Evolutionary conservation across 2,888 invertebrate genomes (phyloP).

Genomic region (Yponomeuta plumbellus): DNA sequence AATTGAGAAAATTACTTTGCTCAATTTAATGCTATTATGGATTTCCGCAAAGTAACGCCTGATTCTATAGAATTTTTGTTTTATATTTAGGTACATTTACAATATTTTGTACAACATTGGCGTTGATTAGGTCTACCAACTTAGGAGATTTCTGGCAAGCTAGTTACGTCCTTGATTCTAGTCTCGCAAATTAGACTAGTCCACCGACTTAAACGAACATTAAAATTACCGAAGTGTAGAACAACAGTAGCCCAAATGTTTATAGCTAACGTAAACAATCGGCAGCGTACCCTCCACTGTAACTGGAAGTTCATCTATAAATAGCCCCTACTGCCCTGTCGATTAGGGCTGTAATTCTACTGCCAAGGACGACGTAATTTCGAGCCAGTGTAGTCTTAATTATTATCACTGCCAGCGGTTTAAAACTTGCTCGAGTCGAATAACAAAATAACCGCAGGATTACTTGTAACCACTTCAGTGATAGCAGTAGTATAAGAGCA

Average conservation of each 20-base stretch:
- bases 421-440: neutral
- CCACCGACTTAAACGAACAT: neutral
- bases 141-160: no score
- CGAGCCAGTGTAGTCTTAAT: neutral
- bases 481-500: neutral
- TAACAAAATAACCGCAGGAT: neutral
- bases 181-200: neutral
- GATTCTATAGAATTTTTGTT: no score
- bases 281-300: neutral
- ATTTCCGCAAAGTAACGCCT: no score
- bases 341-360: neutral
- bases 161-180: neutral
- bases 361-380: neutral
- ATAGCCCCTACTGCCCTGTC: neutral
- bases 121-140: no score
- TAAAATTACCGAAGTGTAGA: slow-evolving; percentile 1
- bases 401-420: neutral
- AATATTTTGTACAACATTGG: no score
- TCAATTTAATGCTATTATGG: no score
- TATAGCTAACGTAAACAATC: neutral
- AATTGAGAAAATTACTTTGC: no score
- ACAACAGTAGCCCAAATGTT: slow-evolving; percentile 1
- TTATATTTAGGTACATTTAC: no score
- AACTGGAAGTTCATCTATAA: neutral
- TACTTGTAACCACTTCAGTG: neutral